A percentile compares a stretch with the other conserved stretches of the same genome.
Evolutionary conservation across 2,888 invertebrate genomes (phyloP).

Genomic region (Euphydryas editha): DNA sequence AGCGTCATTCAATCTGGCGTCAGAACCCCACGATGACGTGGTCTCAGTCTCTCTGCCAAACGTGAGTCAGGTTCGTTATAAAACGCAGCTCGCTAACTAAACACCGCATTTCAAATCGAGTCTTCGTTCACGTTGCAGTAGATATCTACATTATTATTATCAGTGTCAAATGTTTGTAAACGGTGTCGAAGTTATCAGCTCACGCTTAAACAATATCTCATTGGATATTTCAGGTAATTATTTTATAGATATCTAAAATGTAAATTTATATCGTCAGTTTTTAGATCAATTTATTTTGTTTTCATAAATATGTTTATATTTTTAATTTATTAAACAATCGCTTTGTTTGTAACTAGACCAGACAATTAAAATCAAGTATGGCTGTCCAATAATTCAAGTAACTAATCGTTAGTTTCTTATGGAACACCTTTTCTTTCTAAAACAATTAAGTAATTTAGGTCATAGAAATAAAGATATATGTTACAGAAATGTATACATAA

Average conservation of each 20-base stretch:
- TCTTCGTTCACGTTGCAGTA: slow-evolving; percentile 41
- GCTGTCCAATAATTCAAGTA: too few relatives aligned
- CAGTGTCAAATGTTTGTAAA: slow-evolving; percentile 69
- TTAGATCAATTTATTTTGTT: too few relatives aligned
- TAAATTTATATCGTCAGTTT: neutral
- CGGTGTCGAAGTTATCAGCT: slow-evolving; percentile 52
- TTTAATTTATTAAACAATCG: too few relatives aligned
- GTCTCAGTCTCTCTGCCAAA: slow-evolving; percentile 67
- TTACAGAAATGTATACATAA: too few relatives aligned
- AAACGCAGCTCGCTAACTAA: slow-evolving; percentile 57
- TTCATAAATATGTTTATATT: too few relatives aligned
- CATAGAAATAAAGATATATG: too few relatives aligned
- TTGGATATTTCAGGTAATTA: slow-evolving; percentile 47
- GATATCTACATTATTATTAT: slow-evolving; percentile 17
- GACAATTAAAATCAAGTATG: too few relatives aligned
- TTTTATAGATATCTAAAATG: slow-evolving; percentile 14
- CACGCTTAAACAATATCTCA: slow-evolving; percentile 65
- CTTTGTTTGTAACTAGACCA: too few relatives aligned
- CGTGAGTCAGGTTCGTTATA: slow-evolving; percentile 73
- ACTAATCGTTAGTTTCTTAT: too few relatives aligned
- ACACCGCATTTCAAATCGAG: slow-evolving; percentile 61
- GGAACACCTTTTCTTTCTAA: too few relatives aligned
- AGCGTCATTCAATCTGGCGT: slow-evolving; percentile 67
- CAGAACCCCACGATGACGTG: slow-evolving; percentile 66
- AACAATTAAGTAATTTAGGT: too few relatives aligned